A percentile compares a stretch with the other conserved stretches of the same genome.
Evolutionary conservation across 2,888 invertebrate species (phyloP).

Genomic region (Epistrophe eligans): DNA sequence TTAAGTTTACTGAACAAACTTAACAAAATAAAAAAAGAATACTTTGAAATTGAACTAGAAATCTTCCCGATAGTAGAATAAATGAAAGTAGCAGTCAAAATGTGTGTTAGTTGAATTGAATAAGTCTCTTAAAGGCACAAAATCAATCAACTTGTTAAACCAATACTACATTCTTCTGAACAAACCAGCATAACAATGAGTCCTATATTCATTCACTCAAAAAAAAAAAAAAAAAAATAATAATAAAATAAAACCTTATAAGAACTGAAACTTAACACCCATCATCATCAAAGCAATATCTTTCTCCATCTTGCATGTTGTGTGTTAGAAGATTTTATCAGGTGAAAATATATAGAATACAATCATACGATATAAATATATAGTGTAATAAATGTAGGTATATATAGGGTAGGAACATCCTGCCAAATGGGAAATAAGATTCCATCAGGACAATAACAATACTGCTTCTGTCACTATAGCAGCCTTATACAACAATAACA

Average conservation of each 20-base stretch:
- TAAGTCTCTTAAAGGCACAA: not conserved
- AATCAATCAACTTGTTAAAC: conserved; percentile 10
- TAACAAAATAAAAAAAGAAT: not conserved
- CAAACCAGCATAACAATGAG: not conserved
- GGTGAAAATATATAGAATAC: conserved; percentile 17
- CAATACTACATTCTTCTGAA: not conserved
- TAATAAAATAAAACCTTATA: not conserved
- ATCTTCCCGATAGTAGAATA: not conserved
- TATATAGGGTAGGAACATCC: conserved; percentile 34
- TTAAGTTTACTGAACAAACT: not conserved
- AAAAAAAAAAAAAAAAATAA: not conserved
- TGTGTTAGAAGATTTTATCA: conserved; percentile 53
- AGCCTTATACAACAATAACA: conserved; percentile 27
- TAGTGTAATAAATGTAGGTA: too few relatives aligned
- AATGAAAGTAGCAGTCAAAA: conserved; percentile 2
- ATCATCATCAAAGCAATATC: conserved; percentile 31
- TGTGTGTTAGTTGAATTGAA: not conserved
- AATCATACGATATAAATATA: conserved; percentile 25
- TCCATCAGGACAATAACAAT: conserved; percentile 62
- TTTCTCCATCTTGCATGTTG: conserved; percentile 20
- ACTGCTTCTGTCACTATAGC: conserved; percentile 45
- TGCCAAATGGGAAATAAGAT: conserved; percentile 59
- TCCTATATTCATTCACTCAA: not conserved
- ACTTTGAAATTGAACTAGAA: not conserved
- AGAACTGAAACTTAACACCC: conserved; percentile 32